Evolutionary conservation across 2,888 invertebrate species (phyloP).

Genomic region (Stegophylla sp.): DNA sequence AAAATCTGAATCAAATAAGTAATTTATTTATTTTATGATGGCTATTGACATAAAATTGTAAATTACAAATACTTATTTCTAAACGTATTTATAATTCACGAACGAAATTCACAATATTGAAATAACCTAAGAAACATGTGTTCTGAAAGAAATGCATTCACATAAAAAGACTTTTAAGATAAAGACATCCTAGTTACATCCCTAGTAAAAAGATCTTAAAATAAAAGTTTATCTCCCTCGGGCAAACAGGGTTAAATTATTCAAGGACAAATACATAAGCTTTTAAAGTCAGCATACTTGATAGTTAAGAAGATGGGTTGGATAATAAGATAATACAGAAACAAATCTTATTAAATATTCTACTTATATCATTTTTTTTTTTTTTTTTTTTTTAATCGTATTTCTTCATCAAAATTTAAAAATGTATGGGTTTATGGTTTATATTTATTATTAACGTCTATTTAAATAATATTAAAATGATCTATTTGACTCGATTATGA

Average conservation of each 20-base stretch:
- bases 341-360: neutral
- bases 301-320: constrained; percentile 5
- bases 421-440: no score
- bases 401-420: neutral
- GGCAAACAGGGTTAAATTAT: constrained; percentile 49
- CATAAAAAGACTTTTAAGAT: constrained; percentile 20
- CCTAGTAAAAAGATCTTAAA: constrained; percentile 25
- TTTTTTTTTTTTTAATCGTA: neutral
- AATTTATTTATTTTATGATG: no score
- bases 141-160: constrained; percentile 21
- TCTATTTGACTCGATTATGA: neutral
- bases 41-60: neutral
- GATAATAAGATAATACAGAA: neutral
- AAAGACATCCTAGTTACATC: constrained; percentile 29
- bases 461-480: no score
- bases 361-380: no score
- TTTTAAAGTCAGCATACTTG: constrained; percentile 40
- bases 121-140: constrained; percentile 32
- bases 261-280: constrained; percentile 56
- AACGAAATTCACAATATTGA: neutral
- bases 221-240: constrained; percentile 49
- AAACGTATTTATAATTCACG: neutral
- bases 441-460: no score
- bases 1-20: no score
- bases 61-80: neutral